These are phyloP conservation scores for Menura novaehollandiae DNA, from an alignment of 2,113 vertebrate species.

Conservation along the genomic window DNA sequence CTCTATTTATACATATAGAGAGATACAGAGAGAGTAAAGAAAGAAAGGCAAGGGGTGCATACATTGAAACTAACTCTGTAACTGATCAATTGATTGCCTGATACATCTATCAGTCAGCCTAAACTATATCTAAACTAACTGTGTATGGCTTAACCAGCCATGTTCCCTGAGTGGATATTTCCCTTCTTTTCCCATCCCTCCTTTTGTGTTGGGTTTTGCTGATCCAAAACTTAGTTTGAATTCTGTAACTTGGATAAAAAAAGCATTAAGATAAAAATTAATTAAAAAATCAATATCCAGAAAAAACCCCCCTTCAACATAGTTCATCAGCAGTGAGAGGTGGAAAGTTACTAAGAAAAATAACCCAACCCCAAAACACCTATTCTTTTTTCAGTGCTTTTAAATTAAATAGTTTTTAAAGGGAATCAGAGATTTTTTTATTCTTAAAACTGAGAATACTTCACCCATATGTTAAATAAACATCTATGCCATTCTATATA, in stretches of 20 bases:
- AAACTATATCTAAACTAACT: neutral
- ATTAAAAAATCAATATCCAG: neutral
- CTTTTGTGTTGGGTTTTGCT: neutral
- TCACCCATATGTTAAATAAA: neutral
- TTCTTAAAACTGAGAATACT: neutral
- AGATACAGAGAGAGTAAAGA: neutral
- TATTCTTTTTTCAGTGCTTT: neutral
- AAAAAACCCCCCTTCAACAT: neutral
- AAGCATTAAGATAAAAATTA: neutral
- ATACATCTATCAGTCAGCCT: neutral
- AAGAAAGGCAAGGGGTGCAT: neutral
- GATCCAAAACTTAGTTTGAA: neutral
- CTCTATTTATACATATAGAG: rapidly evolving
- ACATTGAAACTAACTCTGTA: neutral
- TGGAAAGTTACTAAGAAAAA: neutral
- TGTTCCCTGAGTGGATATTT: neutral
- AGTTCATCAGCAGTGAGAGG: rapidly evolving
- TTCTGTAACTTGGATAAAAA: neutral
- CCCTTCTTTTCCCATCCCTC: neutral
- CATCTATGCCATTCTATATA: neutral
- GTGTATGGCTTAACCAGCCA: neutral
- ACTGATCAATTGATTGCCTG: neutral
- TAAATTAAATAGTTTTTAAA: neutral
- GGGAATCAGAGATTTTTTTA: neutral
- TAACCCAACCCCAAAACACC: rapidly evolving